phyloP scores from a whole-genome alignment of 2,888 invertebrate genomes.

The Dryococelus australis region DNA sequence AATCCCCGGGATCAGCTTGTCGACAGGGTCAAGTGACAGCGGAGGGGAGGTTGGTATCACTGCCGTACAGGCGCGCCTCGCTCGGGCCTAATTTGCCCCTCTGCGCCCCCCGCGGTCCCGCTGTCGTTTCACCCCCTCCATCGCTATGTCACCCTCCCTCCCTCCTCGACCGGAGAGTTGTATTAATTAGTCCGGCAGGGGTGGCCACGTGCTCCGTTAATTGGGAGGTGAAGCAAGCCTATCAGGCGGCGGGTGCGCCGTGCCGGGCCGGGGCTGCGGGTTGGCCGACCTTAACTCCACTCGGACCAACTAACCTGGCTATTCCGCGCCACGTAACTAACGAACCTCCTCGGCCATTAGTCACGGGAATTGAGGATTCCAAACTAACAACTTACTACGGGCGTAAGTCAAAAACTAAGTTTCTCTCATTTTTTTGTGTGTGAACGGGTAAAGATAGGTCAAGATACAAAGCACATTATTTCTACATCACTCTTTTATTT shows the following conservation, averaged over 20 bases:
- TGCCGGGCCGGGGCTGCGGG: neutral
- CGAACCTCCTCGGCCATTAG: no score
- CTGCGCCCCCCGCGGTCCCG: no score
- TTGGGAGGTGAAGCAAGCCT: neutral
- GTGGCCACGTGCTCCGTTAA: neutral
- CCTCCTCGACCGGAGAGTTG: no score
- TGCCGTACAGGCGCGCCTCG: neutral
- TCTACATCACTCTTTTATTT: no score
- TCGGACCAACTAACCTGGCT: neutral
- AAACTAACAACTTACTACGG: no score
- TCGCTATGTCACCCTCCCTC: neutral
- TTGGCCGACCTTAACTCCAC: neutral
- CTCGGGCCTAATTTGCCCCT: neutral
- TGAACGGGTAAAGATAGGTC: no score
- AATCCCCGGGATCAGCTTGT: constrained; percentile 6
- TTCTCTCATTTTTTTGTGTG: no score
- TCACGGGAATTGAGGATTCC: no score
- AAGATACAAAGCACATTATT: no score
- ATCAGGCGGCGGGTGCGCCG: neutral
- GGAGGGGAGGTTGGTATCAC: constrained; percentile 6
- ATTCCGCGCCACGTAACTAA: no score
- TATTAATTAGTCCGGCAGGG: neutral
- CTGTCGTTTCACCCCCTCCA: neutral
- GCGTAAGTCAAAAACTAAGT: no score
- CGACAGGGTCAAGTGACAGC: neutral